A percentile compares a stretch with the other conserved stretches of the same genome.
Evolutionary conservation across 2,797 vertebrate genomes (phyloP).

Genomic region (Notolabrus celidotus): DNA sequence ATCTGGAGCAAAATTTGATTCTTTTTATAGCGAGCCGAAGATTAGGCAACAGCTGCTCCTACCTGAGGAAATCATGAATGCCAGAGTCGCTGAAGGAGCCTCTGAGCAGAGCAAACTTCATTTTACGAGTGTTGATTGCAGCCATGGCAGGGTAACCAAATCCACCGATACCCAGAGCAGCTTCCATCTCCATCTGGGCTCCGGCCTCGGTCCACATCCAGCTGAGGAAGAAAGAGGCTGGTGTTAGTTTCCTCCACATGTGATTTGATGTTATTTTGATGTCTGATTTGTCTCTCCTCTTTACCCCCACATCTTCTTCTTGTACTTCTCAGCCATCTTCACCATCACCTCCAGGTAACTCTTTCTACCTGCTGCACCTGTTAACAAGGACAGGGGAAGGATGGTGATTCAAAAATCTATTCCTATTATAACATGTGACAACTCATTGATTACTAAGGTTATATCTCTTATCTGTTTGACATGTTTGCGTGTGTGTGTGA

Average conservation of each 20-base stretch:
- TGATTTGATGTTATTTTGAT: fast-evolving
- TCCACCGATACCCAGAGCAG: conserved; percentile 92
- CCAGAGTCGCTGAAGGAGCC: conserved; percentile 98
- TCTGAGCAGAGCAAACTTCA: conserved; percentile 95
- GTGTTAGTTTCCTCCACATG: background rate
- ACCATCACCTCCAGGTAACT: conserved; percentile 93
- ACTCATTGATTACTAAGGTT: background rate
- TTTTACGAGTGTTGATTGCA: conserved; percentile 94
- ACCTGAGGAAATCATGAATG: conserved; percentile 98
- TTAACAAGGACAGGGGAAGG: background rate
- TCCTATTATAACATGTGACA: too few relatives aligned
- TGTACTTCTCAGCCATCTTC: conserved; percentile 96
- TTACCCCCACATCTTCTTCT: conserved; percentile 99
- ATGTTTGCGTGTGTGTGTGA: background rate
- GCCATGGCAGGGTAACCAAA: conserved; percentile 98
- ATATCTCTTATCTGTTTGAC: background rate
- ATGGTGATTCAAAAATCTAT: background rate
- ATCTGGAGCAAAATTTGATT: background rate
- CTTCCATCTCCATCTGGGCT: conserved; percentile 92
- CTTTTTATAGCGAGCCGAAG: fast-evolving
- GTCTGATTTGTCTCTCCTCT: background rate
- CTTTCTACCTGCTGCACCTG: conserved; percentile 94
- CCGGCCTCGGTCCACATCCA: conserved; percentile 98
- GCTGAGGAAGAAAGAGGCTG: conserved; percentile 68
- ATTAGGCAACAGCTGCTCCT: background rate